phyloP scores from a whole-genome alignment of 2,113 vertebrate species.

The Microtus oregoni region DNA sequence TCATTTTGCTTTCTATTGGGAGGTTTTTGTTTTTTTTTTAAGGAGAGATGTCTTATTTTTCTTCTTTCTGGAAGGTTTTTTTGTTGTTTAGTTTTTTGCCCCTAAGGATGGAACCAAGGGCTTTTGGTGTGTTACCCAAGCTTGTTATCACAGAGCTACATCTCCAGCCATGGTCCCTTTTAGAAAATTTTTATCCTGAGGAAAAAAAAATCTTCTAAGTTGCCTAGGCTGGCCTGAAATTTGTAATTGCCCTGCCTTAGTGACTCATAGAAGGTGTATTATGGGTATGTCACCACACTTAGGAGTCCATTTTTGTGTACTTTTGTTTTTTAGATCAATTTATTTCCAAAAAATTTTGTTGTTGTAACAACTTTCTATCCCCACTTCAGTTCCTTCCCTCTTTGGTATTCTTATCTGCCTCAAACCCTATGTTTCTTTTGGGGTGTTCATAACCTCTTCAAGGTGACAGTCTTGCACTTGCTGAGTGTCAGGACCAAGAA shows the following conservation, averaged over 20 bases:
- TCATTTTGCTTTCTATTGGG: conserved; percentile 50
- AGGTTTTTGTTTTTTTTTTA: conserved; percentile 1
- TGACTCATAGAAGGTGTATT: not conserved
- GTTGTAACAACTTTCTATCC: not conserved
- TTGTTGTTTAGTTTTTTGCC: not conserved
- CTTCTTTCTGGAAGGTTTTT: not conserved
- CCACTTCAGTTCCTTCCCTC: not conserved
- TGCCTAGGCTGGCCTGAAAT: not conserved
- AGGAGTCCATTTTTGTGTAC: not conserved
- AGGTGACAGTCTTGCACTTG: not conserved
- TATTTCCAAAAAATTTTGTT: conserved; percentile 41
- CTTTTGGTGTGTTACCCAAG: not conserved
- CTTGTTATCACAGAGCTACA: not conserved
- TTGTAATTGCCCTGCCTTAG: not conserved
- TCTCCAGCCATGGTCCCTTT: not conserved
- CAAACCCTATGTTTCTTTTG: conserved; percentile 22
- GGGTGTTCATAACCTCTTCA: not conserved
- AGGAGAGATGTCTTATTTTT: conserved; percentile 3
- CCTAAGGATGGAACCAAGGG: not conserved
- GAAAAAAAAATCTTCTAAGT: not conserved
- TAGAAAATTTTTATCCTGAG: not conserved
- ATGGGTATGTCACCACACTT: not conserved
- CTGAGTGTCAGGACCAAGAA: not conserved
- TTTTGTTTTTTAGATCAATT: not conserved
- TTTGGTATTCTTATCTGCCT: conserved; percentile 24